A percentile compares a stretch with the other conserved stretches of the same genome.
Conservation (phyloP, 2,113 vertebrate genomes). For the Sphyrna mokarran region DNA sequence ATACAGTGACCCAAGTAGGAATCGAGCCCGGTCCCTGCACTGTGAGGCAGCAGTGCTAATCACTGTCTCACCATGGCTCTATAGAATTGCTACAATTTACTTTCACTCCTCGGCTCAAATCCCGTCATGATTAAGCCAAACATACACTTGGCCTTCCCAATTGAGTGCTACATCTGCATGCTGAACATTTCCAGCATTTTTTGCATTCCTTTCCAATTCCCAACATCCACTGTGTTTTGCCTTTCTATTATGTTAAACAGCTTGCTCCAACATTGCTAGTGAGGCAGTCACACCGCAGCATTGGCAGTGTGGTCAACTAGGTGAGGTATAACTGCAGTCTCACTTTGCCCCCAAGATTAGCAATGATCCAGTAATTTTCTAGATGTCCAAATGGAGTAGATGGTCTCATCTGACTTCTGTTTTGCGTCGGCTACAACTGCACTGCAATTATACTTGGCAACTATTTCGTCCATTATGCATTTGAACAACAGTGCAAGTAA, state of each 20-base stretch:
- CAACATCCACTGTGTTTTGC: background rate
- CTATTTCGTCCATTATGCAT: background rate
- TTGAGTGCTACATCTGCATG: too few relatives aligned
- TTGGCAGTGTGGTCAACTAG: background rate
- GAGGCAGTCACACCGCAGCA: background rate
- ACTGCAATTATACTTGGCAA: constrained; percentile 19
- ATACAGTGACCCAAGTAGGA: too few relatives aligned
- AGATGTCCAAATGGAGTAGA: background rate
- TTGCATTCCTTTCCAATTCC: background rate
- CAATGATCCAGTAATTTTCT: background rate
- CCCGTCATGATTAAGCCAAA: too few relatives aligned
- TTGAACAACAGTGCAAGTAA: background rate
- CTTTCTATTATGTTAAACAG: background rate
- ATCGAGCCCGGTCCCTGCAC: too few relatives aligned
- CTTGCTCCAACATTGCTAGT: background rate
- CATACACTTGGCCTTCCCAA: too few relatives aligned
- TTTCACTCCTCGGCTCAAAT: too few relatives aligned
- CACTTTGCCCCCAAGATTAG: background rate
- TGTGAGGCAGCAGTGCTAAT: too few relatives aligned
- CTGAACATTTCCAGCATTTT: background rate
- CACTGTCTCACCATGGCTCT: too few relatives aligned
- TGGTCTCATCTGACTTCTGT: background rate
- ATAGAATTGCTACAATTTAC: too few relatives aligned
- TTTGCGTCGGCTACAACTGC: background rate
- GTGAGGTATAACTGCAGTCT: background rate